Conservation (phyloP, 2,113 vertebrate species). For the Cynoglossus semilaevis region DNA sequence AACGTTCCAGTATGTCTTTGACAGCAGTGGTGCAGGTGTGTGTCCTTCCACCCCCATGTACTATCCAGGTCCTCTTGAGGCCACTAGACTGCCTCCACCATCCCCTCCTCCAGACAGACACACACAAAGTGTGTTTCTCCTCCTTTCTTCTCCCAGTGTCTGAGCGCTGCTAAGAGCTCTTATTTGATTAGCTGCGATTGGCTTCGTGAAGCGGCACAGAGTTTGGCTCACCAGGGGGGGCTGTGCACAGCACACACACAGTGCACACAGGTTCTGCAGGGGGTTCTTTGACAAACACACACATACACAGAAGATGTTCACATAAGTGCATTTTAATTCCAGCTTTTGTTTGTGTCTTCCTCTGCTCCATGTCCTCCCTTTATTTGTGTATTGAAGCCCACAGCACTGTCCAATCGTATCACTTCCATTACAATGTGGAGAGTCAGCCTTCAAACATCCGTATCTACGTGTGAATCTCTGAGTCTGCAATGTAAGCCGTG, state of each 20-base stretch:
- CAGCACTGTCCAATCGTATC: background rate
- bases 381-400: constrained; percentile 8
- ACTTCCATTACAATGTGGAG: background rate
- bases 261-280: constrained; percentile 17
- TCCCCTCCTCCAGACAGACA: constrained; percentile 41
- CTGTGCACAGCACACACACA: constrained; percentile 37
- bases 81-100: constrained; percentile 54
- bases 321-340: constrained; percentile 1
- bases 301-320: constrained; percentile 32
- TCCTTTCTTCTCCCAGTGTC: constrained; percentile 56
- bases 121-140: constrained; percentile 25
- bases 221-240: constrained; percentile 58
- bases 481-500: constrained; percentile 1
- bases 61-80: constrained; percentile 61
- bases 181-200: constrained; percentile 73
- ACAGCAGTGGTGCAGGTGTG: constrained; percentile 36
- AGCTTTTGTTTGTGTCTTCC: constrained; percentile 7
- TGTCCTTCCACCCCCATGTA: constrained; percentile 52
- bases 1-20: constrained; percentile 25
- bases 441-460: background rate
- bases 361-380: constrained; percentile 9
- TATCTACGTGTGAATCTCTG: background rate
- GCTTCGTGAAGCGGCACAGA: constrained; percentile 64
- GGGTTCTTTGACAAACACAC: constrained; percentile 34
- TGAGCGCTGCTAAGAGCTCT: constrained; percentile 60